Conservation (phyloP, 23 tunicate genomes). For the Pegea sp. region DNA sequence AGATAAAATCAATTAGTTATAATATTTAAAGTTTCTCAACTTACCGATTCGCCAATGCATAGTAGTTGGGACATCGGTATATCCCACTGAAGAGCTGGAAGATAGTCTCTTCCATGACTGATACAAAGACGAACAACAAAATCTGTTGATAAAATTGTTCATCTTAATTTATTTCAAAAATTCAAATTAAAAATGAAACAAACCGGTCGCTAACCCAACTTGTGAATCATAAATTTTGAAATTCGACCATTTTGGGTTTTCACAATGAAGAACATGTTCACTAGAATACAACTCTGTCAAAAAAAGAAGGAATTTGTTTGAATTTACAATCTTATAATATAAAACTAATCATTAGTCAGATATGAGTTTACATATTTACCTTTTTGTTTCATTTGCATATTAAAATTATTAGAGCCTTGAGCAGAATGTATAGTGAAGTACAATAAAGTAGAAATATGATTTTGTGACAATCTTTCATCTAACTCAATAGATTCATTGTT, state of each 20-base stretch:
- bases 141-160: constrained; percentile 1
- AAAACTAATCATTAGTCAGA: too few relatives aligned
- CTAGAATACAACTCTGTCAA: not conserved
- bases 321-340: not conserved
- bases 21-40: not conserved
- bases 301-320: not conserved
- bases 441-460: not conserved
- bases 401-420: not conserved
- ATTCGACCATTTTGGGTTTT: not conserved
- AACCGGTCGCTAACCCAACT: not conserved
- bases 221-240: not conserved
- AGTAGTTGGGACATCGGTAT: constrained; percentile 2
- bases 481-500: too few relatives aligned
- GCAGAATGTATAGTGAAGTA: constrained; percentile 3
- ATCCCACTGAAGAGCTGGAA: constrained; percentile 27
- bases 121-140: constrained; percentile 31
- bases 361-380: too few relatives aligned
- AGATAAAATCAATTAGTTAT: not conserved
- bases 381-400: too few relatives aligned
- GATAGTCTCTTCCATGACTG: constrained; percentile 1
- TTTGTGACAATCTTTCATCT: not conserved
- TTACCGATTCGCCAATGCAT: constrained; percentile 21
- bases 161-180: not conserved
- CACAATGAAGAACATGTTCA: not conserved
- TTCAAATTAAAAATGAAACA: not conserved